Percentiles rank a stretch among this genome's conserved stretches.
phyloP scores from a whole-genome alignment of 2,797 vertebrate genomes.

The Orientallactaga sibirica region DNA sequence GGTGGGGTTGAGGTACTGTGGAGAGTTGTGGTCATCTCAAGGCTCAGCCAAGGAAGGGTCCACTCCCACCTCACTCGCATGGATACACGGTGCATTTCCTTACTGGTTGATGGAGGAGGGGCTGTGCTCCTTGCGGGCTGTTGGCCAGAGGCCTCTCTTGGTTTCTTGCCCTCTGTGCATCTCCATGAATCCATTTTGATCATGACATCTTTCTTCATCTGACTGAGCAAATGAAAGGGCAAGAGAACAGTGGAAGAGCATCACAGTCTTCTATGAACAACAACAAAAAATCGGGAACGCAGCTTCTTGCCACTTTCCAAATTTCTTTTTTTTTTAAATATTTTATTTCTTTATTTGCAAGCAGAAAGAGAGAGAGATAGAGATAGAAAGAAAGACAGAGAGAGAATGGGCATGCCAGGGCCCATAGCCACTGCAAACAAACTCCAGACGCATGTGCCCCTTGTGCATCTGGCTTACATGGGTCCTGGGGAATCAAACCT shows the following conservation, averaged over 20 bases:
- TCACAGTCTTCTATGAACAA: neutral
- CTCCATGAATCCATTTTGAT: neutral
- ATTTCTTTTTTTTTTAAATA: neutral
- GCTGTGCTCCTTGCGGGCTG: neutral
- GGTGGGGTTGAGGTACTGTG: accelerated
- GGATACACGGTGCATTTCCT: neutral
- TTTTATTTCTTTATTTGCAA: too few species aligned
- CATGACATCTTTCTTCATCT: neutral
- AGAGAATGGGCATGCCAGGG: too few species aligned
- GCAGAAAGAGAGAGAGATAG: too few species aligned
- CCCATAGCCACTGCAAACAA: too few species aligned
- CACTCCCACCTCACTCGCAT: neutral
- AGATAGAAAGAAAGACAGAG: too few species aligned
- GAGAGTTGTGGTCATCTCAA: too few species aligned
- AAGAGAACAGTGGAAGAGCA: neutral
- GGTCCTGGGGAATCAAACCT: too few species aligned
- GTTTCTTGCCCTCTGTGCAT: neutral
- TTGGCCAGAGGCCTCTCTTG: neutral
- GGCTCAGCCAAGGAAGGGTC: neutral
- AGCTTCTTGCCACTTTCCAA: neutral
- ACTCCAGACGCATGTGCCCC: too few species aligned
- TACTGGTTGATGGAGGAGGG: neutral
- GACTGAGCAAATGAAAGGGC: neutral
- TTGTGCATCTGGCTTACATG: too few species aligned
- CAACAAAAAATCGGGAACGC: neutral